Evolutionary conservation across 2,113 vertebrate genomes (phyloP).

Genomic region (Rallus limicola): DNA sequence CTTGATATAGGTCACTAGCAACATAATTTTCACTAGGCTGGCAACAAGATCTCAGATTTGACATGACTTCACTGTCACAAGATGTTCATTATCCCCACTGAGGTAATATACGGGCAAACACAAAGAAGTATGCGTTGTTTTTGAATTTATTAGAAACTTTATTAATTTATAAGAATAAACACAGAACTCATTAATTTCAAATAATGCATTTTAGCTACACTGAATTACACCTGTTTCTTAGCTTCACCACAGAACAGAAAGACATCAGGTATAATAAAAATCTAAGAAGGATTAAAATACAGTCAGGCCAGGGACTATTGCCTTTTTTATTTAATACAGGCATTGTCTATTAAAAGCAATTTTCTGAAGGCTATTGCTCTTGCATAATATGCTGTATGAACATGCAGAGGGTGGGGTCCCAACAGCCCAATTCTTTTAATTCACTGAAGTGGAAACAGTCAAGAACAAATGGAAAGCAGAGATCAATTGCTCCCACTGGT

Average conservation of each 20-base stretch:
- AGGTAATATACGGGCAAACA: constrained; percentile 42
- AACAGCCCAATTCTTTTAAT: constrained; percentile 70
- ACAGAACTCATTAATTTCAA: constrained; percentile 55
- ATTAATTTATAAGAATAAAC: constrained; percentile 66
- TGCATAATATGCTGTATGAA: constrained; percentile 56
- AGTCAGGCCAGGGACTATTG: constrained; percentile 18
- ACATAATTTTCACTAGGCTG: constrained; percentile 39
- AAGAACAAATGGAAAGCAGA: constrained; percentile 72
- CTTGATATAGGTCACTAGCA: constrained; percentile 38
- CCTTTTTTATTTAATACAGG: constrained; percentile 39
- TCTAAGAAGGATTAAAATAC: constrained; percentile 36
- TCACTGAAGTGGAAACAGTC: constrained; percentile 74
- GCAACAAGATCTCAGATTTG: constrained; percentile 37
- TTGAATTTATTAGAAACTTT: constrained; percentile 57
- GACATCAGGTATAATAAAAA: constrained; percentile 42
- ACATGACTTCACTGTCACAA: constrained; percentile 51
- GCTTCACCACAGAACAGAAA: background rate
- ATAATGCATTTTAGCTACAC: constrained; percentile 22
- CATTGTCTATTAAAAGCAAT: constrained; percentile 58
- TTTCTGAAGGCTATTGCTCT: constrained; percentile 65
- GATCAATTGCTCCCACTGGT: constrained; percentile 74
- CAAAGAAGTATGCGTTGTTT: background rate
- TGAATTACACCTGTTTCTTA: constrained; percentile 21
- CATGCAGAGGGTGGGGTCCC: constrained; percentile 64
- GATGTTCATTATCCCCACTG: constrained; percentile 54